Percentiles rank a stretch among this genome's conserved stretches.
phyloP scores from a whole-genome alignment of 2,113 vertebrate genomes.

The Parus major region DNA sequence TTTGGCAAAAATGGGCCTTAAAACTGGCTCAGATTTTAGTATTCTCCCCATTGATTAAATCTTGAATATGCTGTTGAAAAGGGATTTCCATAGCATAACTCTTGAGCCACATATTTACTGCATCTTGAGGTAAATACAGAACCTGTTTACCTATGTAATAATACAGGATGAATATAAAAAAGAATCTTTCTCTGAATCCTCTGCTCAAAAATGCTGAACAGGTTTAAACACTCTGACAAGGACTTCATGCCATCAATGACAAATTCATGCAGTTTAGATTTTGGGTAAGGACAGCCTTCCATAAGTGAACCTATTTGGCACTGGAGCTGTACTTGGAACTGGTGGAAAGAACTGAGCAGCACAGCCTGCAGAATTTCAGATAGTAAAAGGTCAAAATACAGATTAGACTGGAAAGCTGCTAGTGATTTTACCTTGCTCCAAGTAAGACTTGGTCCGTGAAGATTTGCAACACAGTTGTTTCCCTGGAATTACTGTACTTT shows the following conservation, averaged over 20 bases:
- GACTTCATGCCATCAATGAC: background rate
- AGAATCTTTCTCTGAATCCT: background rate
- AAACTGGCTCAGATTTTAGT: background rate
- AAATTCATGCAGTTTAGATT: fast-evolving
- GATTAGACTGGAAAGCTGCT: background rate
- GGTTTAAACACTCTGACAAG: background rate
- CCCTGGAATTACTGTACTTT: background rate
- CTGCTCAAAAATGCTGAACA: background rate
- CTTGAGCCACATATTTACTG: background rate
- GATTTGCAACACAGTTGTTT: fast-evolving
- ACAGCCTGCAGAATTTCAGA: background rate
- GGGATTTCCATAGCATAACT: background rate
- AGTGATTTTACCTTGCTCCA: background rate
- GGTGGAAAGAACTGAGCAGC: background rate
- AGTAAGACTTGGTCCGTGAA: background rate
- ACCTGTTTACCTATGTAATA: background rate
- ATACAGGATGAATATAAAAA: background rate
- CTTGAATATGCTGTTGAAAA: background rate
- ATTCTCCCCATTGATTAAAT: background rate
- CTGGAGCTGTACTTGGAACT: background rate
- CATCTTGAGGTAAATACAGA: background rate
- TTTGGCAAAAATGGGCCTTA: background rate
- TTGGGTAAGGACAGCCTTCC: background rate
- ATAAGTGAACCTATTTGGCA: background rate
- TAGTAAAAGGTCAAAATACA: background rate